phyloP scores from a whole-genome alignment of 2,888 invertebrate genomes.

The Saturnia japonica region DNA sequence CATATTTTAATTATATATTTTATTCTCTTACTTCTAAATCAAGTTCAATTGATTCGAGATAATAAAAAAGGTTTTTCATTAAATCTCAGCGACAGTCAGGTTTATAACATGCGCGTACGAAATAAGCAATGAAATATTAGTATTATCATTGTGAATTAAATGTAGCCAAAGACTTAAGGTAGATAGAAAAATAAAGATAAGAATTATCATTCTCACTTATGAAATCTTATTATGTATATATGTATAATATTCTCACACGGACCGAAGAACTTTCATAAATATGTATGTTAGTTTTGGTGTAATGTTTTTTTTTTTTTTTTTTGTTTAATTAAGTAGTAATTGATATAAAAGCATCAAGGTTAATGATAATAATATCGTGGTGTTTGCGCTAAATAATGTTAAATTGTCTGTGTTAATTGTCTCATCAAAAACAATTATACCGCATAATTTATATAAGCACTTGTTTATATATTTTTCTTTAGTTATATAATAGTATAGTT shows the following conservation, averaged over 20 bases:
- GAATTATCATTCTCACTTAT: background rate
- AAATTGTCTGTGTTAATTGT: constrained; percentile 21
- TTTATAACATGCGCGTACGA: background rate
- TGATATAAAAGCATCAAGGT: constrained; percentile 30
- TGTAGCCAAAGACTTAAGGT: background rate
- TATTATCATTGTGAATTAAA: background rate
- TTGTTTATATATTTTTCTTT: background rate
- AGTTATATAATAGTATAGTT: background rate
- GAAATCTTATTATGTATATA: constrained; percentile 3
- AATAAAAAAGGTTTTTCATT: background rate
- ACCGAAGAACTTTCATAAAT: background rate
- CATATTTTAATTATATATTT: too few relatives aligned
- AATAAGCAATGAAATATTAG: background rate
- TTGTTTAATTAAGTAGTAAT: constrained; percentile 19
- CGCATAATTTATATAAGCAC: background rate
- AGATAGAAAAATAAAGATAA: background rate
- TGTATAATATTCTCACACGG: background rate
- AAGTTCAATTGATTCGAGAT: background rate
- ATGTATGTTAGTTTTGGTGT: constrained; percentile 3
- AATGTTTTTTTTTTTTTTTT: constrained; percentile 6
- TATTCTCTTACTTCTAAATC: background rate
- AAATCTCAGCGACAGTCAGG: background rate
- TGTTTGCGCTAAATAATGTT: constrained; percentile 16
- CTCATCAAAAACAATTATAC: constrained; percentile 20
- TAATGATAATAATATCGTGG: constrained; percentile 20